Evolutionary conservation across 2,888 invertebrate genomes (phyloP), one percentile per base, ranked within the genome.

Genomic region (Thecophora atra): DNA sequence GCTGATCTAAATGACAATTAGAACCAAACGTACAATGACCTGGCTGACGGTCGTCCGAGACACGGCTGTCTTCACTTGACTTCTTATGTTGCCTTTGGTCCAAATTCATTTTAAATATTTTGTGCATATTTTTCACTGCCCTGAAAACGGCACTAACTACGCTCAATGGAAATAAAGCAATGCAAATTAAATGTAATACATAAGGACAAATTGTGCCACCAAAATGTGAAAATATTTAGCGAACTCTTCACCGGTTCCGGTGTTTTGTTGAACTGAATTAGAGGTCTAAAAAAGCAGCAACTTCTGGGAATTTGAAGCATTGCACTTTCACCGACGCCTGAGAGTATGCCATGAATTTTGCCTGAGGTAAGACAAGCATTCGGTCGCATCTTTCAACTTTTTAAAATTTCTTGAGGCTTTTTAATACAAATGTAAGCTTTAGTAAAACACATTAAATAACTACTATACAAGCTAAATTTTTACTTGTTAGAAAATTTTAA

Each of bases 211-310:
- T 56, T 54, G 19, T 21, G 66, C 17, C 66, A 52, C 15, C 24
- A 1, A 17, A 24, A 51, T 15, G 21, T 11, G 30, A 56, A 26
- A 24, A 56, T 24, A 42, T 42, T 42, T 19, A 63, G 52, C 28
- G 60, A 60, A 19, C 26, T 47, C 15, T 6, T 28, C 17, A 42
- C 47, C 19, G 17, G 26, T 66, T 30, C 19, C 28, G n/a, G 21
- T 64, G 7, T 26, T 17, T 28, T 8, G 30, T 30, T 30, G 30
- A 4, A 17, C 24, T 2, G 7, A 51, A 28, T 51, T 26, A 1
- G n/a, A n/a, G 51, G 65, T 51, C 65, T 66, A 66, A 52, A 66
- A 66, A n/a, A 51, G 28, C n/a, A 51, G 65, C 65, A 26, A 24
- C 65, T 47, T n/a, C 51, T 17, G 5, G 28, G n/a, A n/a, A 15